Base-by-base conservation (phyloP, 2,113 vertebrate genomes). In the Leptodactylus fuscus region DNA sequence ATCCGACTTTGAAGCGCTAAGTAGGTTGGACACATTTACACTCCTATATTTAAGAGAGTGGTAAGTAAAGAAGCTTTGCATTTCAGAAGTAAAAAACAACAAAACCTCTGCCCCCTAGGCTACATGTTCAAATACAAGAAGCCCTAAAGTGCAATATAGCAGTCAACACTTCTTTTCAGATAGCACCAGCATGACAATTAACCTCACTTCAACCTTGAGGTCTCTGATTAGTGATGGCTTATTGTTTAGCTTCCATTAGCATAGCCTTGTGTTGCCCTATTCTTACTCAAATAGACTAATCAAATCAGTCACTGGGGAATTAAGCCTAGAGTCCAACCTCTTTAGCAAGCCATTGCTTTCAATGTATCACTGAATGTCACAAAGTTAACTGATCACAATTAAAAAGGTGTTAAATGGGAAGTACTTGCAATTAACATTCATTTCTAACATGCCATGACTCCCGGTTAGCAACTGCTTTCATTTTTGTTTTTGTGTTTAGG, bases 141-240 rank as follows among this genome's bases (percentile, higher is more conserved):
- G 91, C 92, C 91, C 53, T 90, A 96, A 95, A 94, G 93, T 92
- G 94, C 93, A 93, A 93, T 95, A 96, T 95, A 96, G 94, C 93
- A 96, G 95, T 95, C 92, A 91, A 94, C 92, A 90, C 92, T 95
- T 95, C 92, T 96, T 95, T 93, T 95, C 90, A 94, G 92, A 93
- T 92, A 94, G 94, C 93, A 96, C 94, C 94, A 93, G 95, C 94
- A 95, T 96, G 93, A 97, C 94, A 96, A 96, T 97, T 97, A 96
- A 97, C 95, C 95, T 97, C 94, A 94, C 94, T 94, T 94, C 93
- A 96, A 96, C 94, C 96, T 95, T 96, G 93, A 96, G 93, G 94
- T 96, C 94, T 95, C 94, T 97, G 94, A 97, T 97, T 98, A 96
- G 96, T 96, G 93, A 96, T 95, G 95, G 94, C 93, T 94, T 94